A percentile compares a stretch with the other conserved stretches of the same genome.
Conservation (phyloP, 1,140 invertebrate genomes). For the Dinoponera quadriceps region DNA sequence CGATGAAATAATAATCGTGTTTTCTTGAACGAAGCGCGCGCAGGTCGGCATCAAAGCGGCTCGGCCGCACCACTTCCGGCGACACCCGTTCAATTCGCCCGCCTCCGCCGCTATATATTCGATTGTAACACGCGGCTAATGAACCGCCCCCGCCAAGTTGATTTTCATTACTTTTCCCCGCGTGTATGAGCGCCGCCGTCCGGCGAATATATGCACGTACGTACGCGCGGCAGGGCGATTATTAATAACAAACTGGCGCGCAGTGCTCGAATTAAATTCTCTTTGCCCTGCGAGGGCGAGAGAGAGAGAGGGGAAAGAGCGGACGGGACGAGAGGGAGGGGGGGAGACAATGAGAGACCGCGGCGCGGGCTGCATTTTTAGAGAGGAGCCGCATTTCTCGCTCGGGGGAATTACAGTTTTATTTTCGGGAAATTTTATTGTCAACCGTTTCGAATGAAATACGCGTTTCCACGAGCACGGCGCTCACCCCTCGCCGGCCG, state of each 20-base stretch:
- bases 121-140: slow-evolving; percentile 42
- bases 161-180: slow-evolving; percentile 44
- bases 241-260: slow-evolving; percentile 56
- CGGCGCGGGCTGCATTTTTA: slow-evolving; percentile 43
- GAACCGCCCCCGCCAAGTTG: slow-evolving; percentile 30
- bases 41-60: slow-evolving; percentile 22
- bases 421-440: slow-evolving; percentile 61
- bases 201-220: slow-evolving; percentile 5
- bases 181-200: no score
- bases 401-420: slow-evolving; percentile 54
- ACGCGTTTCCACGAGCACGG: slow-evolving; percentile 39
- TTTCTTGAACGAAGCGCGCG: slow-evolving; percentile 31
- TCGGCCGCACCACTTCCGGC: slow-evolving; percentile 16
- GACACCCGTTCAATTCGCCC: background rate
- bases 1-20: slow-evolving; percentile 55
- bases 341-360: no score
- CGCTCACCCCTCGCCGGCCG: background rate
- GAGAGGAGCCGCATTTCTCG: slow-evolving; percentile 51
- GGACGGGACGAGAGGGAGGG: no score
- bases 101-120: slow-evolving; percentile 14
- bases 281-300: slow-evolving; percentile 7
- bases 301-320: no score
- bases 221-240: background rate
- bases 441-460: slow-evolving; percentile 59
- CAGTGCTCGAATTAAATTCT: slow-evolving; percentile 53